phyloP scores from a whole-genome alignment of 2,888 invertebrate genomes.

The Macrosoma leucophasiata region DNA sequence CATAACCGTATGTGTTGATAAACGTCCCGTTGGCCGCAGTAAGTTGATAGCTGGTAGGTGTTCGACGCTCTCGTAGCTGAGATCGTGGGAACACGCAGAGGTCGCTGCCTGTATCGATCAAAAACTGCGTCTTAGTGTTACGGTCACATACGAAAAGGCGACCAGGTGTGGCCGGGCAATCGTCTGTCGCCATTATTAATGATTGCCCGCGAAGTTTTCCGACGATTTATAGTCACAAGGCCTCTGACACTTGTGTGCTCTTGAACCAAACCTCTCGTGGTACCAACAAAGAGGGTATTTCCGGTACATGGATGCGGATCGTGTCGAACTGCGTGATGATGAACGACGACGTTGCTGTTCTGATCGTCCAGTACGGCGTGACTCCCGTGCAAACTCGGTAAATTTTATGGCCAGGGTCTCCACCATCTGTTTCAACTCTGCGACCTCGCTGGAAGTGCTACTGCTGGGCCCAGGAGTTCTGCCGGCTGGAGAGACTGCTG shows the following conservation, averaged over 20 bases:
- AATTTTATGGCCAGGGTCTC: neutral
- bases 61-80: slow-evolving; percentile 16
- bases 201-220: slow-evolving; percentile 25
- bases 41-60: slow-evolving; percentile 25
- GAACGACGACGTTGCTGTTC: neutral
- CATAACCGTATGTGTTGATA: slow-evolving; percentile 31
- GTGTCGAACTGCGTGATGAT: no score
- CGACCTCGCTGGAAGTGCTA: neutral
- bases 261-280: slow-evolving; percentile 17
- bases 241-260: slow-evolving; percentile 16
- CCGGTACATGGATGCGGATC: slow-evolving; percentile 12
- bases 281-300: slow-evolving; percentile 24
- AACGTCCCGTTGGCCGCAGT: slow-evolving; percentile 31
- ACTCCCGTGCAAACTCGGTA: neutral
- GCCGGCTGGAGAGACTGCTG: neutral
- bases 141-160: slow-evolving; percentile 23
- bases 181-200: slow-evolving; percentile 29
- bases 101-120: slow-evolving; percentile 16
- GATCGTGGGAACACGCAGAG: slow-evolving; percentile 23
- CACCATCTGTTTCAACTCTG: slow-evolving; percentile 4
- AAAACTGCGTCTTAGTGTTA: slow-evolving; percentile 15
- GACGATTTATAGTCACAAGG: slow-evolving; percentile 11
- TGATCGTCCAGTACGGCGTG: neutral
- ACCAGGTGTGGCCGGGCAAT: slow-evolving; percentile 18
- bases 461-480: no score